Percentiles rank a stretch among this genome's conserved stretches.
phyloP scores from a whole-genome alignment of 2,888 invertebrate genomes.

The Vesta saturnalis region DNA sequence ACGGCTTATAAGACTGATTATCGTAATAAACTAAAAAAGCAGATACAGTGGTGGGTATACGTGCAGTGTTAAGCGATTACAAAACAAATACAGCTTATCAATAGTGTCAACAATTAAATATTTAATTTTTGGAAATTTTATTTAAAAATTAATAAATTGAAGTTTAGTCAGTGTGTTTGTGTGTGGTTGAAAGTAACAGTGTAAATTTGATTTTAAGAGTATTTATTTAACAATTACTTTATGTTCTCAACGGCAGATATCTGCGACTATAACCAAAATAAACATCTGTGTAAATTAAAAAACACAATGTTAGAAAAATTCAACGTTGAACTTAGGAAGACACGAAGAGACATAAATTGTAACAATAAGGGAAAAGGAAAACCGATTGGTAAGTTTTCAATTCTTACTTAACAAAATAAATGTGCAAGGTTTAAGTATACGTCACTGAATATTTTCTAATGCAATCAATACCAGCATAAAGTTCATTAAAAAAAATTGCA shows the following conservation, averaged over 20 bases:
- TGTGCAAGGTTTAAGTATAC: too few species aligned
- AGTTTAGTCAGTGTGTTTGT: neutral
- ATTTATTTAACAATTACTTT: slow-evolving; percentile 17
- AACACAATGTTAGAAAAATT: slow-evolving; percentile 37
- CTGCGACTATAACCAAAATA: slow-evolving; percentile 35
- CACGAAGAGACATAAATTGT: slow-evolving; percentile 49
- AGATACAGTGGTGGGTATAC: slow-evolving; percentile 5
- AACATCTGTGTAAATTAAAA: slow-evolving; percentile 38
- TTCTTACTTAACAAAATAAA: neutral
- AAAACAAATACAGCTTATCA: too few species aligned
- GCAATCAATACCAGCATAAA: neutral
- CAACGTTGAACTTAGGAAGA: slow-evolving; percentile 43
- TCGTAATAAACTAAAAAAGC: neutral
- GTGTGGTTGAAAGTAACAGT: neutral
- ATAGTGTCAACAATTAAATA: neutral
- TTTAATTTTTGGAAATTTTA: neutral
- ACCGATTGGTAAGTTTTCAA: slow-evolving; percentile 49
- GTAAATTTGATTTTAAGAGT: neutral
- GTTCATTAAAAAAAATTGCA: neutral
- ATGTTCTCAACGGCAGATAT: slow-evolving; percentile 37
- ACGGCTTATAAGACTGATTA: neutral
- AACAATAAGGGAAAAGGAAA: slow-evolving; percentile 50
- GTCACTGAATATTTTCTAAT: neutral
- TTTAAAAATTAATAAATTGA: neutral
- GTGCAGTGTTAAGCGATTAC: slow-evolving; percentile 8